Evolutionary conservation across 1,140 invertebrate species (phyloP), one percentile per base, ranked within the genome.

Genomic region (Augochlora pura): DNA sequence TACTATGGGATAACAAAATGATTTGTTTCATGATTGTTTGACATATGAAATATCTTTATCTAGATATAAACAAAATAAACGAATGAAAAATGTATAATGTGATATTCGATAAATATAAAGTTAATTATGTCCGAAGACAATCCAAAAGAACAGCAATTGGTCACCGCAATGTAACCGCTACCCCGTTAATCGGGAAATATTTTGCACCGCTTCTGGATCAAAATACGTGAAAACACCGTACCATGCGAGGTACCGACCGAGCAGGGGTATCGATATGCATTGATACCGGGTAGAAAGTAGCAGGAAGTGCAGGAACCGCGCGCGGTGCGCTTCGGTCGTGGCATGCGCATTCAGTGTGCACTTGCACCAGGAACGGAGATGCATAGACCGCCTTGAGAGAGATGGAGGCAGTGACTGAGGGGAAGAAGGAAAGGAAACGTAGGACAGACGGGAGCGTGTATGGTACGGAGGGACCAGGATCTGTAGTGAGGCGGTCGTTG

Each of bases 331-430:
- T 72, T 5, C 54, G 86, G 83, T 88, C 87, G 87, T 90, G 88
- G 87, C 88, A 87, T 90, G 90, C 88, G 89, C 89, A 86, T 89
- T 87, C 86, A 88, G 77, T 86, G 86, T 87, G 86, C 83, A 84
- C 86, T 87, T 69, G 76, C 76, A 79, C 60, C 77, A 57, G 9
- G 65, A 64, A 77, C 65, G 57, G 39, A 32, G 66, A 75, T 25
- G 46, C 63, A 62, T 39, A 46, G 52, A 21, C 9, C 46, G 10
- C 16, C 12, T 18, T n/a, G 7, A 73, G 39, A 66, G 59, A 32
- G 59, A 64, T 21, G 32, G 74, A 59, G 62, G 42, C 4, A 64
- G 18, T 7, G 27, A 32, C 14, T 2, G 42, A 0, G 80, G 62
- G 59, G 7, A 39, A 77, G 57, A 64, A 60, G 52, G 78, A 39